Evolutionary conservation across 2,113 vertebrate genomes (phyloP).

Genomic region (Pleuronectes platessa): DNA sequence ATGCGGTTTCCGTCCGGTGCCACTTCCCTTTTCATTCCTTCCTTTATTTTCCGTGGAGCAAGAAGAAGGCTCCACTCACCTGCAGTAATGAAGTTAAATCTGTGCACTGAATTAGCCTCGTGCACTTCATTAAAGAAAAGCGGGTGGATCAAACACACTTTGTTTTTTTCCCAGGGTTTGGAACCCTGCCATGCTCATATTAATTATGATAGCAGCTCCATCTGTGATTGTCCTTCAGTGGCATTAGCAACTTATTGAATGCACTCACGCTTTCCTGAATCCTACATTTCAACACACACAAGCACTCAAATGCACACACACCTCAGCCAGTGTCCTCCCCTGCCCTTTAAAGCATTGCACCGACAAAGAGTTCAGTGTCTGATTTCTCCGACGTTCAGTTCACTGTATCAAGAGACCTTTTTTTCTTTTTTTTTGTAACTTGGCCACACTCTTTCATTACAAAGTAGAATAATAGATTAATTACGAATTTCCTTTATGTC

Average conservation of each 20-base stretch:
- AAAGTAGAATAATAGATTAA: conserved; percentile 74
- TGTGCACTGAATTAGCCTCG: conserved; percentile 75
- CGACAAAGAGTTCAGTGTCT: conserved; percentile 42
- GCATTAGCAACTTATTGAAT: conserved; percentile 74
- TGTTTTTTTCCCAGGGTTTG: conserved; percentile 79
- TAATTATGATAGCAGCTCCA: conserved; percentile 83
- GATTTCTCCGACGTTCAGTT: conserved; percentile 51
- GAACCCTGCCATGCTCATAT: conserved; percentile 80
- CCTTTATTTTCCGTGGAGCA: conserved; percentile 32
- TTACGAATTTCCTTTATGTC: conserved; percentile 69
- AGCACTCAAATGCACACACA: conserved; percentile 32
- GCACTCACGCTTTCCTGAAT: conserved; percentile 60
- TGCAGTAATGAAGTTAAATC: conserved; percentile 80
- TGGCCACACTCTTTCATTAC: conserved; percentile 53
- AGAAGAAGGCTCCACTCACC: conserved; percentile 69
- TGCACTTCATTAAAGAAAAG: conserved; percentile 82
- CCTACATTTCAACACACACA: conserved; percentile 48
- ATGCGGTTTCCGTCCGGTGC: conserved; percentile 53
- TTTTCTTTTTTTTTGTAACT: conserved; percentile 31
- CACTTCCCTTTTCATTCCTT: conserved; percentile 50
- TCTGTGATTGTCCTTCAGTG: conserved; percentile 81
- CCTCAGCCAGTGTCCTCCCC: conserved; percentile 28
- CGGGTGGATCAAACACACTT: conserved; percentile 80
- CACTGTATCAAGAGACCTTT: background rate
- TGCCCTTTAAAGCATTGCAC: conserved; percentile 41